Base-by-base conservation (phyloP, 2,113 vertebrate genomes). In the Empidonax traillii region DNA sequence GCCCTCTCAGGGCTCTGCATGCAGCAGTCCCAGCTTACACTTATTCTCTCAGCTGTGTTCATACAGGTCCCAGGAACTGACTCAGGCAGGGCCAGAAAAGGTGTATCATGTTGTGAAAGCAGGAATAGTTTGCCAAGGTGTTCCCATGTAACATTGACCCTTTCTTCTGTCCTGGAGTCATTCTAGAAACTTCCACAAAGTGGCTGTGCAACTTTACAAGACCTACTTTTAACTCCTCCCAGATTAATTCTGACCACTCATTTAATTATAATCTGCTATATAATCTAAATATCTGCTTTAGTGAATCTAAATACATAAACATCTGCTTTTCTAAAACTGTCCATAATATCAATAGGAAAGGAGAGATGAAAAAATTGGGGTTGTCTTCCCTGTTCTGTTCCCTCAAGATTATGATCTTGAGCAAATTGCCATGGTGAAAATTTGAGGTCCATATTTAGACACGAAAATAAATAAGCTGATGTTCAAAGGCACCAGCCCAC, bases 401-500 rank as follows among this genome's bases (percentile, higher is more conserved):
- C 72, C 44, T 87, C 30, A 66, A 79, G n/a, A 71, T 37, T 77
- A 67, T 21, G 68, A 91, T 90, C 82, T 91, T 91, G 89, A 94
- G 35, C 41, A 83, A 95, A 93, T 13, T 63, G n/a, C 58, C 25
- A 52, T 27, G 74, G 66, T 44, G 81, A 95, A 83, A 88, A 90
- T 94, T 85, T 71, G 76, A 74, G 91, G 69, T 52, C 46, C 3
- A 0, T 83, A 51, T 81, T 68, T 87, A 95, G 24, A 72, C 31
- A 89, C n/a, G 28, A 87, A 75, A 93, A 91, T 44, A 94, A 90
- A 88, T 63, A 94, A 75, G 16, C 52, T 66, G 35, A 73, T 67
- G 86, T 93, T 85, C 52, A 94, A 91, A 94, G 82, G 66, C 72
- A 85, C 21, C 46, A 65, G 61, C 28, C 77, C 88, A 43, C 10